phyloP scores from a whole-genome alignment of 2,888 invertebrate genomes.

The Microctonus hyperodae region DNA sequence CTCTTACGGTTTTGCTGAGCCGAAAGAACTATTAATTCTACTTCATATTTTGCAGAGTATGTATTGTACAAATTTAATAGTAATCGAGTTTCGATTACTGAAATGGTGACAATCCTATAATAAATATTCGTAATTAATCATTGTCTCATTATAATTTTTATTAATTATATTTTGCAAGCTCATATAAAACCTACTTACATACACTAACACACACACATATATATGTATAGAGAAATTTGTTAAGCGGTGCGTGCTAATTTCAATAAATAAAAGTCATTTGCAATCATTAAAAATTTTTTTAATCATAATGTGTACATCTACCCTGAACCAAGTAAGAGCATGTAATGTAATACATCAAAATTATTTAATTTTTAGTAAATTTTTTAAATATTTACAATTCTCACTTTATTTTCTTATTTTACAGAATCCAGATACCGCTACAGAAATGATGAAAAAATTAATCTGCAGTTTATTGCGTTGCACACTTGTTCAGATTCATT shows the following conservation, averaged over 20 bases:
- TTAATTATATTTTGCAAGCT: no score
- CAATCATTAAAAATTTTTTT: background rate
- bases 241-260: background rate
- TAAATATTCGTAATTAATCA: no score
- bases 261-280: background rate
- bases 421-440: constrained; percentile 8
- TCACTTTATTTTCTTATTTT: background rate
- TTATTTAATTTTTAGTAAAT: background rate
- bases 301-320: constrained; percentile 34
- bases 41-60: no score
- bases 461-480: constrained; percentile 44
- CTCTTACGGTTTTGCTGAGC: no score
- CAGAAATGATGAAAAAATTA: constrained; percentile 39
- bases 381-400: background rate
- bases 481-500: constrained; percentile 51
- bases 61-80: no score
- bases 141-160: no score
- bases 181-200: no score
- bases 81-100: no score
- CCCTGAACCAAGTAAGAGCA: constrained; percentile 30
- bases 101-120: no score
- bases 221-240: no score
- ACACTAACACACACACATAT: no score
- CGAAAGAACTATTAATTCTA: no score
- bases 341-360: background rate